Conservation (phyloP, 2,888 invertebrate species). For the Oeneis ivallda region DNA sequence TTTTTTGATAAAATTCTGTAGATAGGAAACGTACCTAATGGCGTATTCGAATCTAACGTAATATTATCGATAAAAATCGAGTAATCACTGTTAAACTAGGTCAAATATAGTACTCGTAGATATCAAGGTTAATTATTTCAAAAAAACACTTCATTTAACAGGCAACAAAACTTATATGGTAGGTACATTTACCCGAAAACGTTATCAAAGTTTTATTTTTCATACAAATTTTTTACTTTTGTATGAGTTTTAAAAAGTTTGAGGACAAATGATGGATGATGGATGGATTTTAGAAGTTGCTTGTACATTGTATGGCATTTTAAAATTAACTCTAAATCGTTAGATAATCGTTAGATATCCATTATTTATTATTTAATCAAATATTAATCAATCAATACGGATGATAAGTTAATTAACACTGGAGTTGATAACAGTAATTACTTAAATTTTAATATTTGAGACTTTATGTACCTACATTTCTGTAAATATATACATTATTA, state of each 20-base stretch:
- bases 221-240: too few species aligned
- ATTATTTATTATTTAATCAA: slow-evolving; percentile 7
- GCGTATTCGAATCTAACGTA: not conserved
- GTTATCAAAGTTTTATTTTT: too few species aligned
- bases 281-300: too few species aligned
- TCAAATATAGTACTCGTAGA: slow-evolving; percentile 4
- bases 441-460: not conserved
- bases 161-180: too few species aligned
- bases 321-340: too few species aligned
- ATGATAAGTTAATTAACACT: slow-evolving; percentile 2
- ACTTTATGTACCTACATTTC: not conserved
- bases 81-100: slow-evolving; percentile 11
- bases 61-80: slow-evolving; percentile 5
- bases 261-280: too few species aligned
- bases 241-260: too few species aligned
- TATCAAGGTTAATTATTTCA: not conserved
- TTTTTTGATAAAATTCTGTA: slow-evolving; percentile 6
- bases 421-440: not conserved
- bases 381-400: slow-evolving; percentile 14
- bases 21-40: not conserved
- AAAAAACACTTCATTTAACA: not conserved
- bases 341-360: too few species aligned
- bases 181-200: too few species aligned
- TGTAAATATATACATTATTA: too few species aligned
- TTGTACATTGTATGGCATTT: too few species aligned